Conservation (phyloP, 2,797 vertebrate species). For the Microctenopoma stevenorrisi region DNA sequence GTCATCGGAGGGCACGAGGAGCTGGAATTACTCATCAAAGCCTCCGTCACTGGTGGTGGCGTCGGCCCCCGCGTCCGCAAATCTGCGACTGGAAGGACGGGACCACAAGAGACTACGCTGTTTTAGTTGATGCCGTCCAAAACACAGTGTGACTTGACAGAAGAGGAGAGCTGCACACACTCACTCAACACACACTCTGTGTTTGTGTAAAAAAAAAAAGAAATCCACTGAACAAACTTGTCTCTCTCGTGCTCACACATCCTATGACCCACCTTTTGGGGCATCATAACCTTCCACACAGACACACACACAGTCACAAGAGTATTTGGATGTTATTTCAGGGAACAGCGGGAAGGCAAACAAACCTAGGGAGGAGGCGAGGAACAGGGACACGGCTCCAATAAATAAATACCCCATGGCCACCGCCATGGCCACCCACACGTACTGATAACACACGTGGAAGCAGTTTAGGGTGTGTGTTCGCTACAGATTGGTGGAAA, state of each 20-base stretch:
- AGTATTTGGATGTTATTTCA: conserved; percentile 71
- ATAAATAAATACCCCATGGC: conserved; percentile 66
- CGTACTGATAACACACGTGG: conserved; percentile 35
- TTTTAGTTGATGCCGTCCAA: background rate
- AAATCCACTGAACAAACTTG: conserved; percentile 7
- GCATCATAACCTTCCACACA: conserved; percentile 4
- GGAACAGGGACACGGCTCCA: conserved; percentile 38
- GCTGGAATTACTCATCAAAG: conserved; percentile 53
- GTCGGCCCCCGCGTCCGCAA: conserved; percentile 30
- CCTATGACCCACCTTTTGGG: conserved; percentile 9
- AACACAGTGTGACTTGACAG: conserved; percentile 18
- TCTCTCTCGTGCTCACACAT: background rate
- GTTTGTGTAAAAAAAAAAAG: background rate
- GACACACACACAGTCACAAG: conserved; percentile 17
- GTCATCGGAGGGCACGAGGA: conserved; percentile 28
- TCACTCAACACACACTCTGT: background rate
- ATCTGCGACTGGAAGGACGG: conserved; percentile 29
- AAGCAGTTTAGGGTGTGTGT: conserved; percentile 43
- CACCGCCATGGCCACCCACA: conserved; percentile 62
- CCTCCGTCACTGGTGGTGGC: background rate
- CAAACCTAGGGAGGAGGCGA: conserved; percentile 42
- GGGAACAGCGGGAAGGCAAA: conserved; percentile 56
- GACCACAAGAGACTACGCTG: conserved; percentile 5
- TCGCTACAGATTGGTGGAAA: conserved; percentile 27
- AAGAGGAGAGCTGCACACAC: conserved; percentile 10